Percentiles rank a stretch among this genome's conserved stretches.
phyloP scores from a whole-genome alignment of 2,797 vertebrate genomes.

The Chelonia mydas region DNA sequence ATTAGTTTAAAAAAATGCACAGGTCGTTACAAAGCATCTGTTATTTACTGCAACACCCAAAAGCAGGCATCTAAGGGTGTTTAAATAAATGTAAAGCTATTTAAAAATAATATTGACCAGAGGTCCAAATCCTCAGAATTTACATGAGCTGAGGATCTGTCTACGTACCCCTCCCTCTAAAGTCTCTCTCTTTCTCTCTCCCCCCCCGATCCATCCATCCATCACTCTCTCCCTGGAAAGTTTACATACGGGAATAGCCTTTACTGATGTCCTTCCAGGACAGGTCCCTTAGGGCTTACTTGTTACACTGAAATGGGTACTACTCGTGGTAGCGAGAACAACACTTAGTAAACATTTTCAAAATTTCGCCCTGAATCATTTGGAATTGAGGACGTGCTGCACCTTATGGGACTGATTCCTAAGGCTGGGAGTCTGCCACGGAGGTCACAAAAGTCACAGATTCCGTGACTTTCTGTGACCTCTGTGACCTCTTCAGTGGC shows the following conservation, averaged over 20 bases:
- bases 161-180: too few relatives aligned
- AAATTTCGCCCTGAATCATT: background rate
- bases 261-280: background rate
- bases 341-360: background rate
- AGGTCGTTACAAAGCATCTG: slow-evolving; percentile 22
- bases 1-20: slow-evolving; percentile 27
- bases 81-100: slow-evolving; percentile 25
- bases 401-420: background rate
- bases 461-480: too few relatives aligned
- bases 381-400: background rate
- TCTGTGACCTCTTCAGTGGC: too few relatives aligned
- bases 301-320: background rate
- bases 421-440: too few relatives aligned
- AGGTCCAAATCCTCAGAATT: background rate
- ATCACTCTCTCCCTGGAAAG: background rate
- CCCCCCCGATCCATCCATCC: background rate
- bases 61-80: background rate
- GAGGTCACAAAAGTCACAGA: too few relatives aligned
- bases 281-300: background rate
- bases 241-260: background rate
- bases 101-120: slow-evolving; percentile 14
- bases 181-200: too few relatives aligned
- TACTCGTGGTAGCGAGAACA: background rate
- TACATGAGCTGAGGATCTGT: background rate
- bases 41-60: background rate